phyloP scores from a whole-genome alignment of 2,113 vertebrate species.

The Microcebus murinus region DNA sequence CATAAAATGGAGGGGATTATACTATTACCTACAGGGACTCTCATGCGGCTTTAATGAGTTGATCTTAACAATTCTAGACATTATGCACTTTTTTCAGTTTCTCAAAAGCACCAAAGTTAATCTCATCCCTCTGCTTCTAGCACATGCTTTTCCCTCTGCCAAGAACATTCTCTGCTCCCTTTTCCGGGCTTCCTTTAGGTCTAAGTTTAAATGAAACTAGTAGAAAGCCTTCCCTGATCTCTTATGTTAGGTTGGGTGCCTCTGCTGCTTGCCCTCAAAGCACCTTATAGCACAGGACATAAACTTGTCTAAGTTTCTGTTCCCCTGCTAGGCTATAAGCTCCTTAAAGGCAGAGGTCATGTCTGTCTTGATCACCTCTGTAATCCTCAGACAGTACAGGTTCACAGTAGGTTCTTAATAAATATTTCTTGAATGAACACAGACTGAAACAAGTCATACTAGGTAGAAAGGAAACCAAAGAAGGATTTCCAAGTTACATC shows the following conservation, averaged over 20 bases:
- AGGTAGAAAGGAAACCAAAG: conserved; percentile 25
- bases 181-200: conserved; percentile 43
- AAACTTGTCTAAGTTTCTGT: conserved; percentile 8
- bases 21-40: neutral
- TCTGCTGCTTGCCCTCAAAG: neutral
- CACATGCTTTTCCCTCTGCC: neutral
- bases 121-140: neutral
- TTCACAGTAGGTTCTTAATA: neutral
- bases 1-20: neutral
- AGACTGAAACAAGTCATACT: neutral
- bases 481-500: conserved; percentile 3
- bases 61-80: neutral
- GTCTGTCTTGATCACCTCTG: neutral
- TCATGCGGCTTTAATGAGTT: neutral
- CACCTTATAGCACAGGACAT: neutral
- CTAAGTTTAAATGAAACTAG: conserved; percentile 21
- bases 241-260: neutral
- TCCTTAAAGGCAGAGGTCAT: neutral
- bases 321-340: neutral
- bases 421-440: neutral
- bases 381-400: neutral
- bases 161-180: conserved; percentile 21
- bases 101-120: conserved; percentile 29
- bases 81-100: neutral
- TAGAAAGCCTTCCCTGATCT: neutral